A percentile compares a stretch with the other conserved stretches of the same genome.
Evolutionary conservation across 2,888 invertebrate species (phyloP).

Genomic region (Megaustenia siamemsis): DNA sequence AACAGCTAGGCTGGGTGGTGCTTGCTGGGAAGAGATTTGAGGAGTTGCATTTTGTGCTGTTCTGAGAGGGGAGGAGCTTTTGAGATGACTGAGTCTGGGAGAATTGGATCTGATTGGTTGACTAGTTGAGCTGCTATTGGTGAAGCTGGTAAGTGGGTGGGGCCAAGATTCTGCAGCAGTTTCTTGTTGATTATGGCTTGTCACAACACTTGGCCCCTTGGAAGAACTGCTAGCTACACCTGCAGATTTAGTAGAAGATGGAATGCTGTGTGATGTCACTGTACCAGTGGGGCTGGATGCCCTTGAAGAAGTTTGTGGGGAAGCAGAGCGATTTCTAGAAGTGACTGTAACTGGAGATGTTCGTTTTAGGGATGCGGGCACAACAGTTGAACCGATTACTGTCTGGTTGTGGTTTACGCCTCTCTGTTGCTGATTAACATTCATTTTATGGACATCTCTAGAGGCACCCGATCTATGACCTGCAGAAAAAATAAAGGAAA

Average conservation of each 20-base stretch:
- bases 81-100: conserved; percentile 32
- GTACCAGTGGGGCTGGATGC: conserved; percentile 40
- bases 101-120: conserved; percentile 47
- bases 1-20: background rate
- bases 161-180: background rate
- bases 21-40: background rate
- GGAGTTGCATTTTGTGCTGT: background rate
- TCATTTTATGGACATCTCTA: background rate
- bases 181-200: background rate
- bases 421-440: conserved; percentile 26
- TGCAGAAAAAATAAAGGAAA: background rate
- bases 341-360: background rate
- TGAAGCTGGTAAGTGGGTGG: background rate
- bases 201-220: background rate
- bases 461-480: conserved; percentile 35
- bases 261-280: conserved; percentile 41
- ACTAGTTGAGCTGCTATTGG: background rate
- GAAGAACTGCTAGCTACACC: background rate
- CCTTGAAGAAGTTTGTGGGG: conserved; percentile 38
- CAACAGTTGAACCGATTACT: conserved; percentile 26
- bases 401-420: conserved; percentile 23
- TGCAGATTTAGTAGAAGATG: background rate
- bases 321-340: conserved; percentile 21
- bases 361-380: conserved; percentile 37
- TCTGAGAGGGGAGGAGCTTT: conserved; percentile 36